Conservation (phyloP, 2,797 vertebrate species). For the Todus mexicanus region DNA sequence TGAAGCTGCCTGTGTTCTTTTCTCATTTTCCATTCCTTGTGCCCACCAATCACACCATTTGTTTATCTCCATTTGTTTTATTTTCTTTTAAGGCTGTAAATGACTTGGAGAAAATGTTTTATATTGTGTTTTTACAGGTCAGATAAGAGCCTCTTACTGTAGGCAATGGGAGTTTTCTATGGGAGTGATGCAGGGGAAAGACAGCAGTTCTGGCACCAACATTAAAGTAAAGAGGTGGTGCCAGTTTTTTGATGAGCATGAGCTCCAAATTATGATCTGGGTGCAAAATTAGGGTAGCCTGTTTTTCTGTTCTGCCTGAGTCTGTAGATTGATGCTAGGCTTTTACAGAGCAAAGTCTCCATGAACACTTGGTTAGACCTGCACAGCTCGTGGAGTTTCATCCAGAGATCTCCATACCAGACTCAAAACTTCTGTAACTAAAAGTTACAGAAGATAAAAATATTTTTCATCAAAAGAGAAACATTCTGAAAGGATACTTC, state of each 20-base stretch:
- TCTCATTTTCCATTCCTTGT: neutral
- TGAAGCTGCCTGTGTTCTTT: neutral
- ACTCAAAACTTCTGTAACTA: neutral
- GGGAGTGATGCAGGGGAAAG: neutral
- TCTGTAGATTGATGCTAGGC: neutral
- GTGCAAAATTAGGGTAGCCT: neutral
- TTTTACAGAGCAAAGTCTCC: neutral
- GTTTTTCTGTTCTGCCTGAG: neutral
- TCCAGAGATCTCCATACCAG: neutral
- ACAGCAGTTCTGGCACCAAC: neutral
- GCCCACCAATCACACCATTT: neutral
- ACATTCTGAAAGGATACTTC: neutral
- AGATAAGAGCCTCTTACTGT: neutral
- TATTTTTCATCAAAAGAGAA: neutral
- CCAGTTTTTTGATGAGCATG: neutral
- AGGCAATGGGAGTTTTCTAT: neutral
- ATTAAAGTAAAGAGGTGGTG: constrained; percentile 7
- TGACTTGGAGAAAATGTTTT: neutral
- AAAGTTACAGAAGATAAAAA: neutral
- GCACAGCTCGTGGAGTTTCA: neutral
- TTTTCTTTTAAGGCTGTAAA: neutral
- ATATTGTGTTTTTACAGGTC: neutral
- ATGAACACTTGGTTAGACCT: neutral
- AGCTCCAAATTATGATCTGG: neutral
- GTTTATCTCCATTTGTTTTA: neutral